These are phyloP conservation scores for Cancer borealis DNA, from an alignment of 2,888 invertebrate species.

Conservation along the genomic window DNA sequence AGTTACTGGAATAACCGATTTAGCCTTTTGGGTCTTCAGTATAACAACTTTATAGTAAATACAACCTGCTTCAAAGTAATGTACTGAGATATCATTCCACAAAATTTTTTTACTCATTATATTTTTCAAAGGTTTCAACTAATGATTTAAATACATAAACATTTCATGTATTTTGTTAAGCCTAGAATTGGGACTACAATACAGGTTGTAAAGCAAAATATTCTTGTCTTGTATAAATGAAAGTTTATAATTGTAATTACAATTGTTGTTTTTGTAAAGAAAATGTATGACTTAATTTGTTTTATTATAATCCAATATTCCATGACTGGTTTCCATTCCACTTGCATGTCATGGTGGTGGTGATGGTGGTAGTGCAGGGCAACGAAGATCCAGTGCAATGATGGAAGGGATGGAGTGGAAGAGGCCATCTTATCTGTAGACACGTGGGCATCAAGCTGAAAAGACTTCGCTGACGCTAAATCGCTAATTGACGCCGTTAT, in stretches of 20 bases:
- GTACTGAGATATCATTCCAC: background rate
- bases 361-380: too few species aligned
- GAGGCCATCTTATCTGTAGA: too few species aligned
- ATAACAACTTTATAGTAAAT: background rate
- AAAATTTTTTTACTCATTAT: background rate
- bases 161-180: background rate
- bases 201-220: background rate
- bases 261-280: conserved; percentile 49
- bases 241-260: conserved; percentile 46
- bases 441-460: too few species aligned
- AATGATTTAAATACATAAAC: background rate
- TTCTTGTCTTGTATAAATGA: conserved; percentile 48
- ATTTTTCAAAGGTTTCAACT: background rate
- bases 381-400: too few species aligned
- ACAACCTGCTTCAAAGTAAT: background rate
- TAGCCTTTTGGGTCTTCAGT: background rate
- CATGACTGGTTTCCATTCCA: background rate
- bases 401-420: too few species aligned
- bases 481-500: too few species aligned
- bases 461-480: too few species aligned
- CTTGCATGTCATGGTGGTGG: too few species aligned
- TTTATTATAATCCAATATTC: background rate
- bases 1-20: background rate
- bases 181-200: background rate
- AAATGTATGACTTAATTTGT: background rate